These are phyloP conservation scores for Poeciliopsis infans DNA, from an alignment of 2,797 vertebrate genomes.

Conservation along the genomic window DNA sequence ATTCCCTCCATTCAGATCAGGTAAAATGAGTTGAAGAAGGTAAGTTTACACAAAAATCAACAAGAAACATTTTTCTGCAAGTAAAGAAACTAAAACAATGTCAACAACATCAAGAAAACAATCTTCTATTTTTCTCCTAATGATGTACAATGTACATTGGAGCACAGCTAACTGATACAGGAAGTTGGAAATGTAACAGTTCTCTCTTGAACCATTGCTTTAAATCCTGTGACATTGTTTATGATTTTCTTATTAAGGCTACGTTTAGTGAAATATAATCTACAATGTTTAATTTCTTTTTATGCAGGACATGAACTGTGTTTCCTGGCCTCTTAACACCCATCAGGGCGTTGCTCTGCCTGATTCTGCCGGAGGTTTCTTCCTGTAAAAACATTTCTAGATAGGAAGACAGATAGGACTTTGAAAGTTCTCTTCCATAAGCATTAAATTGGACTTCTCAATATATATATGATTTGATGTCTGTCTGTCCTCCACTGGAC, in stretches of 20 bases:
- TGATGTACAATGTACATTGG: background rate
- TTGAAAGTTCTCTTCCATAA: background rate
- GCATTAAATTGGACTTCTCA: background rate
- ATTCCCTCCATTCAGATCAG: background rate
- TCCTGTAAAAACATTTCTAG: background rate
- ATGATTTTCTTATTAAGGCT: too few species aligned
- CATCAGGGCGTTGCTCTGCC: background rate
- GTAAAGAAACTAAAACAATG: background rate
- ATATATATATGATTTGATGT: background rate
- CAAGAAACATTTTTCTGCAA: background rate
- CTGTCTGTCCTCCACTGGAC: background rate
- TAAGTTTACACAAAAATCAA: background rate
- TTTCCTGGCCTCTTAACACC: background rate
- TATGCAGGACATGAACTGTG: too few species aligned
- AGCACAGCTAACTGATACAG: background rate
- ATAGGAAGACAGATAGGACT: background rate
- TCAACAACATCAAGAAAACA: background rate
- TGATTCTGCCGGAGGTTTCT: background rate
- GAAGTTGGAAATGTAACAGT: background rate
- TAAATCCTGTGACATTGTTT: background rate
- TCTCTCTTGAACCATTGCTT: background rate
- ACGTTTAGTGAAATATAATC: background rate
- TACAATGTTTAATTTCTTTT: background rate
- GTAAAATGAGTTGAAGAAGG: background rate
- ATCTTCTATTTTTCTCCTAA: background rate